Evolutionary conservation across 2,888 invertebrate genomes (phyloP).

Genomic region (Atrina japonica): DNA sequence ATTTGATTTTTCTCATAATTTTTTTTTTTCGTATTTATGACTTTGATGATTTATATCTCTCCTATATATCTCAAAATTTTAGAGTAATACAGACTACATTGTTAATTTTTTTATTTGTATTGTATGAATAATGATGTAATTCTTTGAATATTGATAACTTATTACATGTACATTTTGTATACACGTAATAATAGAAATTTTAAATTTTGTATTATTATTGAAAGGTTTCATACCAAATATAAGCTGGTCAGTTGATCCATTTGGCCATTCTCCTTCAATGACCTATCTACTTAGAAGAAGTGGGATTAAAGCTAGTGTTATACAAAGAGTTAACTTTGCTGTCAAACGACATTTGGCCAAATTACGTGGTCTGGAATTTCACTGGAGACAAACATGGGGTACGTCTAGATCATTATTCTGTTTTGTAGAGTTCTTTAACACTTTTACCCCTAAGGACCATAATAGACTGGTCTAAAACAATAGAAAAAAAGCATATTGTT

Average conservation of each 20-base stretch:
- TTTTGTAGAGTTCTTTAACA: neutral
- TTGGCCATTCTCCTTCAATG: conserved; percentile 97
- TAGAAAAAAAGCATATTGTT: neutral
- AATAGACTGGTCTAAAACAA: no score
- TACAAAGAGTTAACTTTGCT: conserved; percentile 91
- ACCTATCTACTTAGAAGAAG: conserved; percentile 92
- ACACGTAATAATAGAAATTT: no score
- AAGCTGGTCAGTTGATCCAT: conserved; percentile 97
- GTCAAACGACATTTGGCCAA: conserved; percentile 94
- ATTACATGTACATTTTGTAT: no score
- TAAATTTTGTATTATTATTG: no score
- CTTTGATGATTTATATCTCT: no score
- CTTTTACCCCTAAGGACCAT: no score
- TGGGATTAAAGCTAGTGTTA: conserved; percentile 92
- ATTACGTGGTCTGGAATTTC: conserved; percentile 92
- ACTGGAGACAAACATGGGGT: conserved; percentile 95
- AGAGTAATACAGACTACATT: no score
- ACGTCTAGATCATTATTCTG: conserved; percentile 3
- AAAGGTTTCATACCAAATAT: conserved; percentile 68
- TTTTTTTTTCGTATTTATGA: no score
- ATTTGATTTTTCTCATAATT: no score
- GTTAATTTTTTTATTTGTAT: neutral
- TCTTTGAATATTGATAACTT: no score
- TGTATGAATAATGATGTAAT: neutral
- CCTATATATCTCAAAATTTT: no score